Evolutionary conservation across 30 jellyfish, hydroid and myxozoan species (phyloP), one percentile per base, ranked within the genome.

Genomic region (Pseudorhiza aurosa): DNA sequence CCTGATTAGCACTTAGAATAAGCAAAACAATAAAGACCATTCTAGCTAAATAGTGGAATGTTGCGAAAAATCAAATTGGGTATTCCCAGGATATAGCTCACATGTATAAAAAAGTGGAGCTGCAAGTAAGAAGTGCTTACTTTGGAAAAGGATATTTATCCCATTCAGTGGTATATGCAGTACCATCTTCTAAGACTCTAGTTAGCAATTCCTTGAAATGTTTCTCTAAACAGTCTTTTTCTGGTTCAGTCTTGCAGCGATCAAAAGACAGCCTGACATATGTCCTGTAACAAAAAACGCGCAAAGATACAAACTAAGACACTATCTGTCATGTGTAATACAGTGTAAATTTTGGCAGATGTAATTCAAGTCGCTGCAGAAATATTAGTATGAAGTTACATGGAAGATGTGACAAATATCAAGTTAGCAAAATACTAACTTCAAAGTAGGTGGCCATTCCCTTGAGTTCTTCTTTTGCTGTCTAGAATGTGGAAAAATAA

Each of bases 141-240:
- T 70, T 77, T 30, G 95, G 94, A 29, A 76, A 15, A 2, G 99
- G 97, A 26, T 46, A 68, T 32, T 44, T 60, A 11, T 64, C 65
- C 99, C 99, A 95, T 40, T 95, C 89, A 24, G 80, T 95, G 12
- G 97, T 88, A 71, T 87, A 95, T 8, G 97, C 97, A 45, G 96
- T 51, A 11, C 99, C 96, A 72, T 95, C 97, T n/a, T 33, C 51
- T 7, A 95, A 33, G 32, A 83, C 96, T 49, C 75, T 96, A 1
- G 60, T 84, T 0, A 95, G 82, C 43, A 87, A 59, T 10, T 65
- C 76, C 53, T 83, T 87, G 31, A 95, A 67, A 51, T 85, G 77
- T 43, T 65, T 81, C 85, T 95, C 97, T 51, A 95, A 35, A 36
- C 44, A 7, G 68, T 95, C 99, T 56, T 95, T 95, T 18, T 85